phyloP scores from a whole-genome alignment of 2,113 vertebrate genomes.

The Sciurus niger region DNA sequence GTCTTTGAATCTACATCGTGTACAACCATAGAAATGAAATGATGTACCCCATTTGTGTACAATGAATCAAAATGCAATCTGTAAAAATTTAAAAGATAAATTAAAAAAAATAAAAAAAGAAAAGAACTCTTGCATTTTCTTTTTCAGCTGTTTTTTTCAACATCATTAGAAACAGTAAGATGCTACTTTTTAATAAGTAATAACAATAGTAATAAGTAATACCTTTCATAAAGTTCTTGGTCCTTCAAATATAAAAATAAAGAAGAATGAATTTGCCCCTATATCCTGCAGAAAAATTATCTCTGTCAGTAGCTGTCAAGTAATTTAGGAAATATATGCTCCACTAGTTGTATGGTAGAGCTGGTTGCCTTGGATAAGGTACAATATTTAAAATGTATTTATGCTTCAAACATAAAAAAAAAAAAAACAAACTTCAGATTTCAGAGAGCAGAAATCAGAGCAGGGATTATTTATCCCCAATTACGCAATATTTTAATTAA shows the following conservation, averaged over 20 bases:
- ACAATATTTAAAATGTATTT: conserved; percentile 50
- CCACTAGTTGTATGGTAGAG: background rate
- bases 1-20: background rate
- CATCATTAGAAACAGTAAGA: conserved; percentile 40
- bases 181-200: background rate
- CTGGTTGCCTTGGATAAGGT: conserved; percentile 58
- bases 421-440: background rate
- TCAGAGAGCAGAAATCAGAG: conserved; percentile 13
- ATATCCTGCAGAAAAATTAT: conserved; percentile 30
- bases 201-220: background rate
- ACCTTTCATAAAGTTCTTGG: background rate
- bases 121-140: background rate
- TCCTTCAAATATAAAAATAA: background rate
- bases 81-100: background rate
- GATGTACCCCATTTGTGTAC: no score
- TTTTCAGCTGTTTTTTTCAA: background rate
- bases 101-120: no score
- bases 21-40: no score
- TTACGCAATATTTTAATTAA: conserved; percentile 67
- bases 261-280: background rate
- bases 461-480: conserved; percentile 25
- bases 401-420: conserved; percentile 34
- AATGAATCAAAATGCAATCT: no score
- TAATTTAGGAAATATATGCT: conserved; percentile 44
- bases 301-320: conserved; percentile 36